Percentiles rank a stretch among this genome's conserved stretches.
phyloP scores from a whole-genome alignment of 2,113 vertebrate genomes.

The Falcunculus frontatus region DNA sequence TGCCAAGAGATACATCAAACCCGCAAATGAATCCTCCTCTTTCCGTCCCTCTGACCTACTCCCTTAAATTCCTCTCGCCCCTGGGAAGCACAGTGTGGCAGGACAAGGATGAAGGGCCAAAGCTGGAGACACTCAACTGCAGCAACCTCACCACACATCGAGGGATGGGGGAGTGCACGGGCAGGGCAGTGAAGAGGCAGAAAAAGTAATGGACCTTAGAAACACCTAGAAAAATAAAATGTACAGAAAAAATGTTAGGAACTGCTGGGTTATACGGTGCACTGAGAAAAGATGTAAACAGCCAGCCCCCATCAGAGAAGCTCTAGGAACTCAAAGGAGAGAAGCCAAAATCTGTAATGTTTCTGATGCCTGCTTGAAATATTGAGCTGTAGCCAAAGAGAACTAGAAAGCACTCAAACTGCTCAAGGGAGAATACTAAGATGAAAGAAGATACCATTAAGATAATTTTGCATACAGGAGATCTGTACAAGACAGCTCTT shows the following conservation, averaged over 20 bases:
- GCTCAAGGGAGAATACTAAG: constrained; percentile 23
- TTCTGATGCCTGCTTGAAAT: background rate
- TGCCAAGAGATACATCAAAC: background rate
- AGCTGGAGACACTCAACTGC: background rate
- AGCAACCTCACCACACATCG: fast-evolving
- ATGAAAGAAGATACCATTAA: constrained; percentile 48
- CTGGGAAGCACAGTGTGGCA: background rate
- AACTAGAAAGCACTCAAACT: constrained; percentile 21
- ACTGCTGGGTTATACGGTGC: background rate
- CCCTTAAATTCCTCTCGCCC: background rate
- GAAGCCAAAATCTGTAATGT: background rate
- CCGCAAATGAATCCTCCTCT: background rate
- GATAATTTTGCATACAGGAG: constrained; percentile 30
- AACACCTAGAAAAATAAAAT: background rate
- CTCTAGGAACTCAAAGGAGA: background rate
- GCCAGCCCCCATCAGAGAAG: background rate
- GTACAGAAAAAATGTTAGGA: background rate
- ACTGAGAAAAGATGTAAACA: background rate
- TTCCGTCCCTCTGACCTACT: background rate
- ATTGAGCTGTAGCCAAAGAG: constrained; percentile 21
- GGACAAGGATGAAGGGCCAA: background rate
- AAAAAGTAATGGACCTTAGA: background rate
- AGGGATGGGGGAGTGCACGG: fast-evolving
- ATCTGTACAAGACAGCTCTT: constrained; percentile 19
- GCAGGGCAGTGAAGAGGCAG: fast-evolving